Evolutionary conservation across 2,797 vertebrate genomes (phyloP), one percentile per base, ranked within the genome.

Genomic region (Mallotus villosus): DNA sequence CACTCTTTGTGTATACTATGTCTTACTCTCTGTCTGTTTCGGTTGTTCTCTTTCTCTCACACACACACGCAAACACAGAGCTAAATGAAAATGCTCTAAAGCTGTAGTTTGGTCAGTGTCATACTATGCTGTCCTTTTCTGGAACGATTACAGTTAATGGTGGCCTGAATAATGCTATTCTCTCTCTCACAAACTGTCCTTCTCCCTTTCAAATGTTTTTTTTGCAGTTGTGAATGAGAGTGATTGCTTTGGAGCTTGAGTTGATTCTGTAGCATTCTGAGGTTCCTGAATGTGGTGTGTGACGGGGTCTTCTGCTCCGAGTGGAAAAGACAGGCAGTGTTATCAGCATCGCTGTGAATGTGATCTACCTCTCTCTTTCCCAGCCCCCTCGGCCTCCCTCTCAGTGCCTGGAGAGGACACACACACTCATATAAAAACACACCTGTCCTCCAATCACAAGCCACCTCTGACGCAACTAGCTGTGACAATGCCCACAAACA

Each of bases 41-140:
- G 25, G 25, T 27, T 27, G 25, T 27, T 27, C 25, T 27, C 25
- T 27, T 0, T 29, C 29, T 53, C 24, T n/a, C 63, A 27, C 4
- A 70, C 70, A 75, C 68, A 63, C 24, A 67, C 29, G 60, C 69
- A 72, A 37, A 62, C 78, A 69, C 70, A 32, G 21, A 21, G 2
- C 72, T 74, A 80, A 81, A 84, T 75, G 81, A 75, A 84, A 84
- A 66, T 24, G 53, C 67, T 78, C 74, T 81, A 70, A 61, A 72
- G 85, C 82, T 70, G 70, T 87, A 82, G 81, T 85, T 49, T 81
- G 41, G 57, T 77, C 65, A 53, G 68, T 7, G 24, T 72, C 63
- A 68, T 82, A 80, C 87, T 82, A 78, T 81, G 77, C 71, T 72
- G 83, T 81, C 81, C 83, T 87, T 89, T 86, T 80, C 83, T 24